Evolutionary conservation across 2,888 invertebrate species (phyloP).

Genomic region (Acanthoscelides obtectus): DNA sequence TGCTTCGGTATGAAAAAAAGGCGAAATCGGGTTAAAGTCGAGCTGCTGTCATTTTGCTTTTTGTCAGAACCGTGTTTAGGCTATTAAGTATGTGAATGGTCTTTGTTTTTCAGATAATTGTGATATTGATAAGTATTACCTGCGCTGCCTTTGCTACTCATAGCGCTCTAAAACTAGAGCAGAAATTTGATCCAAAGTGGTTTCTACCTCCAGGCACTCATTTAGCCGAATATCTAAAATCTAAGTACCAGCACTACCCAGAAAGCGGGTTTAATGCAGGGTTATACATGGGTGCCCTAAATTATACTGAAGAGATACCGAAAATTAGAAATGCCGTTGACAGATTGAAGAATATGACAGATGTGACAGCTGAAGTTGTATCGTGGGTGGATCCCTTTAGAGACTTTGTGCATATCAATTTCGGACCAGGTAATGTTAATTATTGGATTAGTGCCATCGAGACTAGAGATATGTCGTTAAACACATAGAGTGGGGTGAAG

Average conservation of each 20-base stretch:
- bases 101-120: constrained; percentile 46
- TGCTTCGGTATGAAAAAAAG: too few relatives aligned
- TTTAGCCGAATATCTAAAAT: constrained; percentile 56
- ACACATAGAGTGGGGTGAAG: too few relatives aligned
- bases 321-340: constrained; percentile 55
- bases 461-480: too few relatives aligned
- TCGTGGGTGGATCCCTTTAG: constrained; percentile 66
- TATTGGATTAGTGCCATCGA: too few relatives aligned
- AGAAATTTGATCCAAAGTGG: constrained; percentile 76
- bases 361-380: constrained; percentile 53
- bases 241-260: constrained; percentile 60
- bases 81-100: too few relatives aligned
- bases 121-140: constrained; percentile 57
- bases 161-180: constrained; percentile 61
- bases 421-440: constrained; percentile 50
- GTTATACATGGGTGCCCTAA: constrained; percentile 62
- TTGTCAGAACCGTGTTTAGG: too few relatives aligned
- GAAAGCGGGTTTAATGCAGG: constrained; percentile 59
- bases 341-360: constrained; percentile 51
- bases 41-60: too few relatives aligned
- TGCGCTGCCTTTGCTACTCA: constrained; percentile 59
- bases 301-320: constrained; percentile 59
- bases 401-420: constrained; percentile 57
- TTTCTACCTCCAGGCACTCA: constrained; percentile 68
- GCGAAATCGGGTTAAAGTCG: too few relatives aligned